Base-by-base conservation (phyloP, 1,140 invertebrate species). In the Conopomorpha cramerella region DNA sequence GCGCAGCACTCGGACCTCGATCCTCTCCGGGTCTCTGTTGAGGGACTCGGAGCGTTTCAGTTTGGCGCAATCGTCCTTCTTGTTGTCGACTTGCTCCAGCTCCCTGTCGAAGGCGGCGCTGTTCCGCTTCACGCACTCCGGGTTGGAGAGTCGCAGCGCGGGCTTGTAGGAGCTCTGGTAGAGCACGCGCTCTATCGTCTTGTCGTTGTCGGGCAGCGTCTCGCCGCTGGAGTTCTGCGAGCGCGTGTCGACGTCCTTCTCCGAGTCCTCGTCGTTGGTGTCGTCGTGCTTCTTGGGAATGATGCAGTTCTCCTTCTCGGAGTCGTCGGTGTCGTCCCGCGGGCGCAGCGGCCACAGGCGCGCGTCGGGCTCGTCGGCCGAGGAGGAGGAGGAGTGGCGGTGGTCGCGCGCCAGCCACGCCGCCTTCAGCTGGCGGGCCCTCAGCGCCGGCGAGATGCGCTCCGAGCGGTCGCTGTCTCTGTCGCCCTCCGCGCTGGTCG, bases 41-140 rank as follows among this genome's bases (percentile, higher is more conserved):
- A 84, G 58, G 2, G 84, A 86, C 48, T 84, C 83, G 2, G 84
- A 84, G 37, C 84, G 72, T 43, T 82, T 82, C 0, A 84, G 54
- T 39, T 70, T 66, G 34, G 52, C 55, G 43, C 39, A 41, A 26
- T 53, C 36, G 34, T 51, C 51, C 14, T 34, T 45, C 10, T 15
- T 27, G 36, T 38, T 33, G 18, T 15, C 30, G 16, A 15, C 34
- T 30, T 26, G 36, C 6, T 46, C 36, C 30, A 10, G 13, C 14
- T 46, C 49, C 37, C 39, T 23, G 15, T 41, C 53, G 34, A 46
- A 39, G 30, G 53, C 55, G 40, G 45, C 55, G 51, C 53, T 49
- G 51, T 54, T 56, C 8, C 55, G 51, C 46, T 67, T 62, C 36
- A 15, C 49, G 50, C 46, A 46, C 30, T 61, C 55, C 7, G 49